A percentile compares a stretch with the other conserved stretches of the same genome.
These are phyloP conservation scores for Eurypyga helias DNA, from an alignment of 2,113 vertebrate genomes.

Conservation along the genomic window DNA sequence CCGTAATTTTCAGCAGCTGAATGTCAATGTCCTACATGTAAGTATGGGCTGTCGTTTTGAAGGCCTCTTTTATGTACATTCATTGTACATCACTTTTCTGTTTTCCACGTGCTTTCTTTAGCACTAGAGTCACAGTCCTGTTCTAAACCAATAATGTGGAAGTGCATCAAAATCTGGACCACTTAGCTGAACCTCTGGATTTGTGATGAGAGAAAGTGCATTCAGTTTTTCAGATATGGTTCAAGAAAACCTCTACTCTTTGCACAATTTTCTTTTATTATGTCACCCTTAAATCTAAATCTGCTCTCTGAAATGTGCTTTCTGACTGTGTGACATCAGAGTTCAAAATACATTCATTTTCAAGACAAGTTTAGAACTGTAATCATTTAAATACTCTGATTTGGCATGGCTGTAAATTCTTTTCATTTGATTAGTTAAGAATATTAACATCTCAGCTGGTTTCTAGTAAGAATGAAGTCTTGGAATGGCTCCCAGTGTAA, in stretches of 20 bases:
- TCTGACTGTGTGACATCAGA: neutral
- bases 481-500: neutral
- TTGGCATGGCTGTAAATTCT: neutral
- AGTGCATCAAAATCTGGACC: neutral
- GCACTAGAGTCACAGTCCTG: neutral
- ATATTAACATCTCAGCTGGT: neutral
- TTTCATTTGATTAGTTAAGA: conserved; percentile 18
- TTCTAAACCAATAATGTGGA: neutral
- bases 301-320: neutral
- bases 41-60: neutral
- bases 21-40: conserved; percentile 71
- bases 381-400: neutral
- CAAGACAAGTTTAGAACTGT: neutral
- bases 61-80: neutral
- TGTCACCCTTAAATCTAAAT: neutral
- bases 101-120: neutral
- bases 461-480: conserved; percentile 8
- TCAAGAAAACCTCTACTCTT: neutral
- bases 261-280: neutral
- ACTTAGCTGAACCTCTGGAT: neutral
- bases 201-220: neutral
- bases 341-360: neutral
- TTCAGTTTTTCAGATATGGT: neutral
- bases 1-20: conserved; percentile 70
- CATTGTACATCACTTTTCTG: neutral